These are phyloP conservation scores for Muscidifurax raptorellus DNA, from an alignment of 1,140 invertebrate genomes.

Conservation along the genomic window DNA sequence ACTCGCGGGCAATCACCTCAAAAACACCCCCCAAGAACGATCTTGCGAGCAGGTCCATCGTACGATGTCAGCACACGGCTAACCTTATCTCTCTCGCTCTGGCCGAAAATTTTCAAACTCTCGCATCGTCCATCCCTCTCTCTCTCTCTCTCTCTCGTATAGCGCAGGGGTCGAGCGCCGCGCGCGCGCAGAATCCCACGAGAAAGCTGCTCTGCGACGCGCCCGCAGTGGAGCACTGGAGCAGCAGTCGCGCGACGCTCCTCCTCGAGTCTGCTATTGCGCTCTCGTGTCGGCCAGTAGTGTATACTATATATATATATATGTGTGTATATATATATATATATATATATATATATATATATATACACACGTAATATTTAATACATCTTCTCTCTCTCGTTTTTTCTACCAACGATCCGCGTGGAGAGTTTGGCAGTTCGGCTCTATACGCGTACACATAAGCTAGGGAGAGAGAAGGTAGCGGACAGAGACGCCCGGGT, in stretches of 20 bases:
- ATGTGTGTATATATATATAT: too few relatives aligned
- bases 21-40: background rate
- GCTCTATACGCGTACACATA: too few relatives aligned
- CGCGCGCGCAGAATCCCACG: background rate
- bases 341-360: too few relatives aligned
- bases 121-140: background rate
- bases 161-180: background rate
- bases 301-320: background rate
- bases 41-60: background rate
- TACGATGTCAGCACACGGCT: background rate
- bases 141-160: background rate
- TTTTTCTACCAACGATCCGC: too few relatives aligned
- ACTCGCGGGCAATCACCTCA: background rate
- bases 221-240: conserved; percentile 46
- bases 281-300: background rate
- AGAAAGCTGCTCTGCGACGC: conserved; percentile 9
- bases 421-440: too few relatives aligned
- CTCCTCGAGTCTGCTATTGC: conserved; percentile 28
- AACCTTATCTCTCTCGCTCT: background rate
- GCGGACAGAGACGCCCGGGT: too few relatives aligned
- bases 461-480: too few relatives aligned
- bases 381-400: background rate
- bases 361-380: background rate
- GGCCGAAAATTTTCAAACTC: conserved; percentile 1
- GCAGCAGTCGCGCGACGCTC: conserved; percentile 46